A percentile compares a stretch with the other conserved stretches of the same genome.
Conservation (phyloP, 2,797 vertebrate genomes). For the Sebastes itinus region DNA sequence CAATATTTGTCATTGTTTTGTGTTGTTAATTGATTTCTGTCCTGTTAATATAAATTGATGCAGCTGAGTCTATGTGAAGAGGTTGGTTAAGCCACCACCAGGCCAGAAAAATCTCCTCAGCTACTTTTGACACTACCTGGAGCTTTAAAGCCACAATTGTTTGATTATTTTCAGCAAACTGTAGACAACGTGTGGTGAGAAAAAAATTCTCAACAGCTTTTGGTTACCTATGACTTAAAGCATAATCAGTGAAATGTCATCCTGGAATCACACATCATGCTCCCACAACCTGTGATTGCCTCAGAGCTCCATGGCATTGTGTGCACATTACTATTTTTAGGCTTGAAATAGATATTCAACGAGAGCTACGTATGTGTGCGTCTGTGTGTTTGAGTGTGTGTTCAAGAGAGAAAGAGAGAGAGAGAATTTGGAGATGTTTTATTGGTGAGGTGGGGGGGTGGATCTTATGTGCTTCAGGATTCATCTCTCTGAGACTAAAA, state of each 20-base stretch:
- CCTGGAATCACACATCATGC: slow-evolving; percentile 13
- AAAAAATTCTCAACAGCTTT: neutral
- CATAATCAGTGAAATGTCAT: slow-evolving; percentile 26
- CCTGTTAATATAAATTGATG: neutral
- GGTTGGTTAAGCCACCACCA: neutral
- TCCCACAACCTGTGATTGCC: slow-evolving; percentile 32
- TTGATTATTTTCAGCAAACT: slow-evolving; percentile 9
- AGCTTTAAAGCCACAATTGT: neutral
- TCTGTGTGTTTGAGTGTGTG: slow-evolving; percentile 3
- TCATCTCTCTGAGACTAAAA: slow-evolving; percentile 21
- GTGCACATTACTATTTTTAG: slow-evolving; percentile 43
- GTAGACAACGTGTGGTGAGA: neutral
- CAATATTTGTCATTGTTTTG: no score
- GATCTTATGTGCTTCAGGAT: slow-evolving; percentile 8
- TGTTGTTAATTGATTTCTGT: neutral
- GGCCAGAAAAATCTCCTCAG: neutral
- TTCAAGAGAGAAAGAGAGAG: slow-evolving; percentile 7
- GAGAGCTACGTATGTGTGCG: neutral
- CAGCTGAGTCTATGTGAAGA: neutral
- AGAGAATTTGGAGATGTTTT: slow-evolving; percentile 20
- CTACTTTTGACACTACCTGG: neutral
- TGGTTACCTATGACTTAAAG: slow-evolving; percentile 13
- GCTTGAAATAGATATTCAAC: slow-evolving; percentile 34
- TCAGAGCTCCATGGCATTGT: slow-evolving; percentile 30
- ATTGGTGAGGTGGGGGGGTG: slow-evolving; percentile 5